Evolutionary conservation across 2,888 invertebrate species (phyloP), one percentile per base, ranked within the genome.

Genomic region (Anaspis maculata): DNA sequence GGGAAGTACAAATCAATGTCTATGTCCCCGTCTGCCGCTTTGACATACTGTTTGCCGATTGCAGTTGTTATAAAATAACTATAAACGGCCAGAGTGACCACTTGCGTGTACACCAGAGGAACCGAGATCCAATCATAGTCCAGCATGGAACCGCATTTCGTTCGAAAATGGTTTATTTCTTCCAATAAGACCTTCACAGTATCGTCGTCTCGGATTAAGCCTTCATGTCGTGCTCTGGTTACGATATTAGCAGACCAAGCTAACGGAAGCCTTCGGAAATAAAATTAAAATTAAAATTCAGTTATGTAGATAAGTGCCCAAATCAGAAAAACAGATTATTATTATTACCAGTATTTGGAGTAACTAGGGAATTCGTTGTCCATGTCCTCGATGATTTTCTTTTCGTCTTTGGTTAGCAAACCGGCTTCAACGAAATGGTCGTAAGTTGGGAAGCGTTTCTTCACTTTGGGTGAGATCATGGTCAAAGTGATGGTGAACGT

Each of bases 281-380:
- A 50, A 25, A 45, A 31, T n/a, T 19, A 11, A 15, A 27, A 30
- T 15, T 22, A 11, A 7, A 15, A 13, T 11, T 3, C n/a, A 13
- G 13, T n/a, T n/a, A n/a, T n/a, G n/a, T n/a, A n/a, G n/a, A n/a
- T n/a, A n/a, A n/a, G n/a, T 19, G 11, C 11, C 1, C 12, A 28
- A 24, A 13, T 10, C 11, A 27, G 3, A 5, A 22, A 23, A 9
- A 7, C 14, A 6, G 6, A 30, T 45, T 62, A 49, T 65, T 73
- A n/a, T n/a, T n/a, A n/a, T n/a, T n/a, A n/a, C 88, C 88, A 90
- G 63, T 88, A 87, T 58, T 88, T 88, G n/a, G 86, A 79, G 32
- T 85, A 83, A 34, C 83, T 77, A 0, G 87, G 86, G 55, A 83
- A 86, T 54, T 85, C 83, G 25, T 71, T 66, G 56, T 88, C 85